Evolutionary conservation across 2,888 invertebrate species (phyloP).

Genomic region (Podotricha telesiphe): DNA sequence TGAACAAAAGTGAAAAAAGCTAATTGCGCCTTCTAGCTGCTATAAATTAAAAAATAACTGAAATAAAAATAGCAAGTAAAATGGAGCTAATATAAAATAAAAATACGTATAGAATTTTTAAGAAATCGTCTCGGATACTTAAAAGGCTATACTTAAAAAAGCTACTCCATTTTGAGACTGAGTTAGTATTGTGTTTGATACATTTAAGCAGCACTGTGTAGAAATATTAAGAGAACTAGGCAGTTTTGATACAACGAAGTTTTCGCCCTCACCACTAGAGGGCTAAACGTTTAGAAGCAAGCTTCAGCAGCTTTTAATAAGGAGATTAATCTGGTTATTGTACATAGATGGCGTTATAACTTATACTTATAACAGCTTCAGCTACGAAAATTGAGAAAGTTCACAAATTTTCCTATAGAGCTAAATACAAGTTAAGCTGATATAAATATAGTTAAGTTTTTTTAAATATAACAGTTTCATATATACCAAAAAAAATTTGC

Average conservation of each 20-base stretch:
- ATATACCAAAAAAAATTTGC: too few relatives aligned
- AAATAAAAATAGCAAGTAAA: too few relatives aligned
- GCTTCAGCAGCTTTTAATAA: background rate
- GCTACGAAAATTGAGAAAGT: background rate
- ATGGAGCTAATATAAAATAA: too few relatives aligned
- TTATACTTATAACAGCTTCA: background rate
- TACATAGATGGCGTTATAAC: slow-evolving; percentile 38
- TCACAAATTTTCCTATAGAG: background rate
- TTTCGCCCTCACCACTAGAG: slow-evolving; percentile 24
- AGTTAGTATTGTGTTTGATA: background rate
- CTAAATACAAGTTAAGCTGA: background rate
- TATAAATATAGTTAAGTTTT: background rate
- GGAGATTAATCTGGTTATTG: background rate
- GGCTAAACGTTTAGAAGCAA: slow-evolving; percentile 11
- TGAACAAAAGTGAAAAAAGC: background rate
- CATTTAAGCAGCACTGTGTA: background rate
- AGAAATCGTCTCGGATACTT: background rate
- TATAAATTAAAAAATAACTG: too few relatives aligned
- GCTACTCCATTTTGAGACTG: background rate
- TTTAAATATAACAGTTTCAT: too few relatives aligned
- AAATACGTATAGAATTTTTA: background rate
- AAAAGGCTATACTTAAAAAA: background rate
- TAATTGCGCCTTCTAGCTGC: too few relatives aligned
- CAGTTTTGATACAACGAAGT: slow-evolving; percentile 2
- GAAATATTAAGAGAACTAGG: background rate